Base-by-base conservation (phyloP, 2,797 vertebrate genomes). In the Tenualosa ilisha region DNA sequence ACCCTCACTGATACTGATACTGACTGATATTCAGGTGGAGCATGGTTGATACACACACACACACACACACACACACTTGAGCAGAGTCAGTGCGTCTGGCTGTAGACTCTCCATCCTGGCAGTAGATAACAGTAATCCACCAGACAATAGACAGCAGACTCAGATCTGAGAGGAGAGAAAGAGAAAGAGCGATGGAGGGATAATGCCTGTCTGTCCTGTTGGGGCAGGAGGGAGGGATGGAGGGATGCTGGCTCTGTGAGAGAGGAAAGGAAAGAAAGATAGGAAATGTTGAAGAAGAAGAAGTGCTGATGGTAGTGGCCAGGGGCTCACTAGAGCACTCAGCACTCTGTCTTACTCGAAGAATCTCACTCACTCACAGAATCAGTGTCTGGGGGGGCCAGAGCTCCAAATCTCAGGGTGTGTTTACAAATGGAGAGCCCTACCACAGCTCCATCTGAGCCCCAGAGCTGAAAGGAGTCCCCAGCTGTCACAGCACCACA, bases 11-110 rank as follows among this genome's bases (percentile, higher is more conserved):
- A 46, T n/a, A n/a, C n/a, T n/a, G n/a, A n/a, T n/a, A n/a, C 31
- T 31, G 31, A 88, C 56, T 85, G 84, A 81, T 84, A 31, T 65
- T 49, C 82, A 88, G 82, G 84, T 90, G 68, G 63, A 84, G 51
- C 37, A 63, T 53, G 15, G 68, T 81, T 84, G 53, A 54, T 13
- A 56, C 20, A 85, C 50, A 54, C 31, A 82, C 81, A 84, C 17
- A 20, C 54, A 56, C 1, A 56, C 54, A 56, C 54, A 85, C 54
- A 54, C 24, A 82, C 82, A 84, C 43, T 9, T 40, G 31, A 72
- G 37, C 68, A 72, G 56, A 40, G 65, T 46, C 15, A 40, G 65
- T 46, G 15, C 85, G 15, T 51, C 50, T 84, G 61, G 81, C 43
- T 84, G 37, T 87, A 81, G 53, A 26, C 85, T 83, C 15, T 50